Percentiles rank a stretch among this genome's conserved stretches.
phyloP scores from a whole-genome alignment of 2,113 vertebrate species.

The Phasianus colchicus region DNA sequence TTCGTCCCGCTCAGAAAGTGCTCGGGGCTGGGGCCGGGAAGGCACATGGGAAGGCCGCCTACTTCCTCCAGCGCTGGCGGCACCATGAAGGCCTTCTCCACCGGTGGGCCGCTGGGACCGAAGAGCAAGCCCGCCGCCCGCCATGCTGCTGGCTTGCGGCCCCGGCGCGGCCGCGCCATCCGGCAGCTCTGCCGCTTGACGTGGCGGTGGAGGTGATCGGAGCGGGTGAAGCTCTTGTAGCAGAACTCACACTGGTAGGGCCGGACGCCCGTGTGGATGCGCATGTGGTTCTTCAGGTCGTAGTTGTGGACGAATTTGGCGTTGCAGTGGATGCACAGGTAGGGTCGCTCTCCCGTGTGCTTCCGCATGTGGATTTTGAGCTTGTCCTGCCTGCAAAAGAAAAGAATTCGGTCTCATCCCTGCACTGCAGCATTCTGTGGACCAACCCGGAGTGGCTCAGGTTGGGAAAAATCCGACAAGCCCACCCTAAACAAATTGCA shows the following conservation, averaged over 20 bases:
- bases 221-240: constrained; percentile 99
- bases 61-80: constrained; percentile 71
- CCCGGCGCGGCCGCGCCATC: constrained; percentile 86
- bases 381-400: constrained; percentile 92
- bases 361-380: constrained; percentile 99
- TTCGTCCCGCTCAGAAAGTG: constrained; percentile 82
- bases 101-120: constrained; percentile 62
- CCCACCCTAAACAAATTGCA: background rate
- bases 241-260: constrained; percentile 99
- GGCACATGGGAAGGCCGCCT: constrained; percentile 78
- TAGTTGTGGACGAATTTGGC: constrained; percentile 99
- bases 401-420: background rate
- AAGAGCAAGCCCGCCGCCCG: constrained; percentile 87
- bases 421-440: rapidly evolving
- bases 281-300: constrained; percentile 99
- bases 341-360: constrained; percentile 96
- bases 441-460: background rate
- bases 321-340: constrained; percentile 98
- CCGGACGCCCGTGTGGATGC: constrained; percentile 95
- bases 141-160: constrained; percentile 90
- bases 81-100: constrained; percentile 80
- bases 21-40: constrained; percentile 81
- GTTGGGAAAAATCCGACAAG: background rate
- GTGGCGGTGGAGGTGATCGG: constrained; percentile 96
- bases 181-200: constrained; percentile 98